Base-by-base conservation (phyloP, 2,888 invertebrate genomes). In the Heterodera filipjevi region DNA sequence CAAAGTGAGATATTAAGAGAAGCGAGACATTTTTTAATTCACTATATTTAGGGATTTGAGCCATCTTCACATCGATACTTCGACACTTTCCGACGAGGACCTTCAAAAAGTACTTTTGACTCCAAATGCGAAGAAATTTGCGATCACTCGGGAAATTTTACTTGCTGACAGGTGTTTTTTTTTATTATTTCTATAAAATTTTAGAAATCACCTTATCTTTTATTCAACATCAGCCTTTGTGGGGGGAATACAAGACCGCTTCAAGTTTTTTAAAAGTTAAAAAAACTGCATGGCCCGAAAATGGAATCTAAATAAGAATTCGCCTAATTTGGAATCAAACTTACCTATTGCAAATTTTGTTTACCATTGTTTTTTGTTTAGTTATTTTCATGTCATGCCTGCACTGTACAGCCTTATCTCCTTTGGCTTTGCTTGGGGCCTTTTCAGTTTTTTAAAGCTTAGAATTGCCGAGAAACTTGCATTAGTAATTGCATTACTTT, bases 61-160 rank as follows among this genome's bases (percentile, higher is more conserved):
- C 12, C 44, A 75, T 16, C 53, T 53, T n/a, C 27, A 64, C 6
- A 49, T 75, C 32, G 66, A 75, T 30, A 33, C 75, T 64, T 53
- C 53, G 27, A 27, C 27, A 8, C 46, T 77, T 14, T 72, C 71
- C 10, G 77, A 77, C 66, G 44, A 68, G 16, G 77, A 77, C 30
- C 70, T 77, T 16, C 1, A 39, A 46, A 44, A 35, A 44, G 73
- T 77, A 46, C 44, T 77, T 12, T 33, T 77, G 30, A 46, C 30
- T 77, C 30, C 35, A 53, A 71, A 77, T 32, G 77, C 77, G 16
- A 77, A 68, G 46, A 71, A 32, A 77, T 77, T 77, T 71, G 71
- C 32, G 16, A 46, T 77, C 30, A 19, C 59, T 1, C 39, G 71
- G 49, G 77, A 77, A 32, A 22, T 77, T 44, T 27, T 77, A 8